These are phyloP conservation scores for Tachina fera DNA, from an alignment of 2,888 invertebrate genomes.

Conservation along the genomic window DNA sequence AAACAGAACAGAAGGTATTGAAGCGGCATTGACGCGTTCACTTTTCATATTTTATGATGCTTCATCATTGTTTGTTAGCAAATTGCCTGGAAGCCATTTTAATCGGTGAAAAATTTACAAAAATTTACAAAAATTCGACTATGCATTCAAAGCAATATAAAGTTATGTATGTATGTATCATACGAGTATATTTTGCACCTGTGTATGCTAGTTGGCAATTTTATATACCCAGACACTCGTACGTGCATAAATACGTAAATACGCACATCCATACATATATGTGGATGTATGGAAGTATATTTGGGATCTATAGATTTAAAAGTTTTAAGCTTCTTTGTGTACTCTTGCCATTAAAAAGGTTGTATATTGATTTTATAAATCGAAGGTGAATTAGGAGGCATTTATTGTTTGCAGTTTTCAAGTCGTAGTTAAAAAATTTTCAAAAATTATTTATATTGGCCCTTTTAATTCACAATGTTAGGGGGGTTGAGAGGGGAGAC, in stretches of 20 bases:
- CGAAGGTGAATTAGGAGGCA: neutral
- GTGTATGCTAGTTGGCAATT: neutral
- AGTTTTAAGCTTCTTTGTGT: constrained; percentile 45
- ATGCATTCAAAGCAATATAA: constrained; percentile 62
- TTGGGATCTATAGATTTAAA: constrained; percentile 9
- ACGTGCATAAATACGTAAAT: neutral
- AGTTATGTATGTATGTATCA: constrained; percentile 41
- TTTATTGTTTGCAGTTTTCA: constrained; percentile 3
- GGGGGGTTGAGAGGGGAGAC: too few species aligned
- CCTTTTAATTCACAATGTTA: neutral
- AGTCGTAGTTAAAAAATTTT: neutral
- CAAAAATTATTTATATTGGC: neutral
- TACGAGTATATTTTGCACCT: constrained; percentile 49
- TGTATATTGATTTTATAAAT: constrained; percentile 15
- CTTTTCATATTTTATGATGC: constrained; percentile 72
- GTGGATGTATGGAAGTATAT: neutral
- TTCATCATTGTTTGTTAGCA: constrained; percentile 76
- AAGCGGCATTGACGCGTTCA: constrained; percentile 77
- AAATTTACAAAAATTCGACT: constrained; percentile 65
- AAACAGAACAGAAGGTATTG: constrained; percentile 78
- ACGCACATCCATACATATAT: neutral
- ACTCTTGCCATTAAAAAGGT: constrained; percentile 13
- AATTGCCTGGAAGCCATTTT: constrained; percentile 81
- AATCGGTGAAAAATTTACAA: constrained; percentile 78
- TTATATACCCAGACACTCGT: constrained; percentile 5